Conservation (phyloP, 2,797 vertebrate species). For the Momotus momota region DNA sequence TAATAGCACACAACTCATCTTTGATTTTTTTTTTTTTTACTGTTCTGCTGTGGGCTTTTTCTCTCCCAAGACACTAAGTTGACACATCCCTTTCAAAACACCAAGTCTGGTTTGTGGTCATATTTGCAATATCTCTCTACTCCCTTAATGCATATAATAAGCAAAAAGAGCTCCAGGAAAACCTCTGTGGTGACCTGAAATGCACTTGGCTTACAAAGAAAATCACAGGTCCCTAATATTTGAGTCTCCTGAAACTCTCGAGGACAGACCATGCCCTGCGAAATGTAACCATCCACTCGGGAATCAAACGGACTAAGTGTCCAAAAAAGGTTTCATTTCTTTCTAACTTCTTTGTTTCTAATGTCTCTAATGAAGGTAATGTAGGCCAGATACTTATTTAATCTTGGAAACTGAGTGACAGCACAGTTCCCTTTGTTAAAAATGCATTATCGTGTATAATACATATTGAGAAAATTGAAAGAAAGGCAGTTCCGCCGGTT, state of each 20-base stretch:
- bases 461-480: not conserved
- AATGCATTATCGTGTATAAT: not conserved
- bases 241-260: not conserved
- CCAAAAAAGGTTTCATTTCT: not conserved
- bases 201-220: not conserved
- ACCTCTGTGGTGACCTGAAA: not conserved
- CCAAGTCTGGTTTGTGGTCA: not conserved
- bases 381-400: not conserved
- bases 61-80: not conserved
- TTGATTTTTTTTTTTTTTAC: not conserved
- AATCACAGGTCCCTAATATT: not conserved
- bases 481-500: not conserved
- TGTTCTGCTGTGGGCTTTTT: not conserved
- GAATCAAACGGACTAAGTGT: not conserved
- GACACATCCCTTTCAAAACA: not conserved
- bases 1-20: fast-evolving
- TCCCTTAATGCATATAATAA: not conserved
- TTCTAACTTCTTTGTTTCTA: not conserved
- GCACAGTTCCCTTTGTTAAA: not conserved
- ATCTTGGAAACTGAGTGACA: not conserved
- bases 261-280: not conserved
- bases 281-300: not conserved
- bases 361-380: not conserved
- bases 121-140: not conserved
- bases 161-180: not conserved